These are phyloP conservation scores for Rhingia campestris DNA, from an alignment of 2,888 invertebrate species.

Conservation along the genomic window DNA sequence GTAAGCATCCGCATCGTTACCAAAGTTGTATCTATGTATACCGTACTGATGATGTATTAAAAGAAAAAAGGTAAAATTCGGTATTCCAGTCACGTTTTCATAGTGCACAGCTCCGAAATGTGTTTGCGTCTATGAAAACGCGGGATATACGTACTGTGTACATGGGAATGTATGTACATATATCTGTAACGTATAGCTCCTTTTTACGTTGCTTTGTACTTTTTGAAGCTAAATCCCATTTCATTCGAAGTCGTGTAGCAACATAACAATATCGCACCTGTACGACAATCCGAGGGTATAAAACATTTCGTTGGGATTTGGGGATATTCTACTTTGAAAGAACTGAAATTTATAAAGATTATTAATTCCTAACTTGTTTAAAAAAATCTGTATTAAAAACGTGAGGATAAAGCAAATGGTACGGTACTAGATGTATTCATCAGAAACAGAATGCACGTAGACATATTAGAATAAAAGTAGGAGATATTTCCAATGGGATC, in stretches of 20 bases:
- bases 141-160: slow-evolving; percentile 53
- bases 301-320: slow-evolving; percentile 41
- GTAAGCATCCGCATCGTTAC: slow-evolving; percentile 60
- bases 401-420: slow-evolving; percentile 12
- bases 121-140: slow-evolving; percentile 71
- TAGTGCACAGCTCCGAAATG: slow-evolving; percentile 71
- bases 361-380: slow-evolving; percentile 25
- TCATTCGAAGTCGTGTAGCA: slow-evolving; percentile 37
- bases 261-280: slow-evolving; percentile 63
- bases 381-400: neutral
- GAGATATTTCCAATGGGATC: neutral
- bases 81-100: slow-evolving; percentile 63
- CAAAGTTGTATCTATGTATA: slow-evolving; percentile 48
- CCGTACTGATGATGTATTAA: slow-evolving; percentile 66
- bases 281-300: slow-evolving; percentile 14
- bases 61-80: slow-evolving; percentile 41
- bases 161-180: slow-evolving; percentile 46
- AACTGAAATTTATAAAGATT: slow-evolving; percentile 35
- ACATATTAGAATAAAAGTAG: neutral
- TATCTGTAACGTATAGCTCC: slow-evolving; percentile 4
- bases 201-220: slow-evolving; percentile 26
- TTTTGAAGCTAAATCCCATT: slow-evolving; percentile 61
- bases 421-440: too few species aligned
- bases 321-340: slow-evolving; percentile 26
- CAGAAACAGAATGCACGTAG: neutral